Evolutionary conservation across 2,888 invertebrate genomes (phyloP).

Genomic region (Horisme vitalbata): DNA sequence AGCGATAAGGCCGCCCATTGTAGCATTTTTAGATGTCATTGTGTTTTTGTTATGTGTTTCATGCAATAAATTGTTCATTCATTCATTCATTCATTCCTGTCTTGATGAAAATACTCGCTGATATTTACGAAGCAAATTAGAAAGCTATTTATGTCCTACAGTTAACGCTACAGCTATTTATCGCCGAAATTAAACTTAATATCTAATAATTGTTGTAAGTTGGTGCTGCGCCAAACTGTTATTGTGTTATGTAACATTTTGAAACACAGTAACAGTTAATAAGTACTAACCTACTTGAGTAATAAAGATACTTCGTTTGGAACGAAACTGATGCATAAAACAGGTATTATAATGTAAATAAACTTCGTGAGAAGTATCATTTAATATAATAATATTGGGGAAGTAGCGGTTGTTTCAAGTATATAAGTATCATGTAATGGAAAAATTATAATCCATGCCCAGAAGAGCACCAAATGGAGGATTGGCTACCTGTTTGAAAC

Average conservation of each 20-base stretch:
- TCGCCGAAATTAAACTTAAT: conserved; percentile 21
- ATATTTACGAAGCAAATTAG: too few relatives aligned
- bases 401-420: background rate
- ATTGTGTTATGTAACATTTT: conserved; percentile 13
- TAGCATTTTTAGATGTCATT: too few relatives aligned
- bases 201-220: conserved; percentile 20
- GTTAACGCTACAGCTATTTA: conserved; percentile 4
- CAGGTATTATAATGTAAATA: conserved; percentile 18
- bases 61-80: too few relatives aligned
- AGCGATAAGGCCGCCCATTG: too few relatives aligned
- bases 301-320: background rate
- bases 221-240: conserved; percentile 21
- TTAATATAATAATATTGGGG: conserved; percentile 7
- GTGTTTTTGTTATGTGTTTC: too few relatives aligned
- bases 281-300: background rate
- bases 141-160: too few relatives aligned
- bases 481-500: too few relatives aligned
- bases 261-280: background rate
- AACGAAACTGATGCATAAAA: conserved; percentile 12
- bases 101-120: too few relatives aligned
- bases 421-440: too few relatives aligned
- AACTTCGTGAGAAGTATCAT: conserved; percentile 8
- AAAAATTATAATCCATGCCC: too few relatives aligned
- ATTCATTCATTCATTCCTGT: too few relatives aligned
- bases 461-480: too few relatives aligned